Evolutionary conservation across 2,888 invertebrate species (phyloP).

Genomic region (Chymomyza fuscimana): DNA sequence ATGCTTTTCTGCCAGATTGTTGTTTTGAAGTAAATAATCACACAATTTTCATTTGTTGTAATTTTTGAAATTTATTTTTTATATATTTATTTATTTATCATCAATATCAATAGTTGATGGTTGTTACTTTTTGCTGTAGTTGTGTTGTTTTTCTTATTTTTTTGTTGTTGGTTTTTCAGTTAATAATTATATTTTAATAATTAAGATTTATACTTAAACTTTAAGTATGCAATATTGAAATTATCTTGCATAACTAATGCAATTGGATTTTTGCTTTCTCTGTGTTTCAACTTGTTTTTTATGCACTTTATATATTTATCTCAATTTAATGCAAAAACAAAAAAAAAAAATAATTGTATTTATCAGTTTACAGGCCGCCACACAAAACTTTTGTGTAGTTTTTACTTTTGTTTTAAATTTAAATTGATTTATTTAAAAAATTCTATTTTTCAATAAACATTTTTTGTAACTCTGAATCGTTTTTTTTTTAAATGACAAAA

Average conservation of each 20-base stretch:
- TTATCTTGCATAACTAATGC: conserved; percentile 42
- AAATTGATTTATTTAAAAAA: conserved; percentile 57
- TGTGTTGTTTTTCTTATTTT: conserved; percentile 33
- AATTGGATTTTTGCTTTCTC: conserved; percentile 46
- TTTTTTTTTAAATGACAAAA: conserved; percentile 32
- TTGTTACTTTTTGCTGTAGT: conserved; percentile 55
- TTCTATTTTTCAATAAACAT: conserved; percentile 49
- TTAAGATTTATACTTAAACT: conserved; percentile 70
- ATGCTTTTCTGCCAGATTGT: not conserved
- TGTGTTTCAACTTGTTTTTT: conserved; percentile 39
- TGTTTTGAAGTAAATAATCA: not conserved
- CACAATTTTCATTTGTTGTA: conserved; percentile 23
- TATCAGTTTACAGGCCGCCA: conserved; percentile 10
- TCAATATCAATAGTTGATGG: conserved; percentile 64
- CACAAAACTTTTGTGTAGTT: not conserved
- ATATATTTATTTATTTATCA: conserved; percentile 45
- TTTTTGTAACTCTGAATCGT: conserved; percentile 21
- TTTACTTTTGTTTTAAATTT: conserved; percentile 23
- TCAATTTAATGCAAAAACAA: conserved; percentile 20
- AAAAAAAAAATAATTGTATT: conserved; percentile 13
- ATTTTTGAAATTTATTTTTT: conserved; percentile 70
- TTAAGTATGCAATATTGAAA: conserved; percentile 31
- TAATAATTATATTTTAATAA: conserved; percentile 43
- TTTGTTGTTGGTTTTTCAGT: conserved; percentile 40
- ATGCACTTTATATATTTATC: conserved; percentile 41